Evolutionary conservation across 2,888 invertebrate genomes (phyloP), one percentile per base, ranked within the genome.

Genomic region (Amphipoea lucens): DNA sequence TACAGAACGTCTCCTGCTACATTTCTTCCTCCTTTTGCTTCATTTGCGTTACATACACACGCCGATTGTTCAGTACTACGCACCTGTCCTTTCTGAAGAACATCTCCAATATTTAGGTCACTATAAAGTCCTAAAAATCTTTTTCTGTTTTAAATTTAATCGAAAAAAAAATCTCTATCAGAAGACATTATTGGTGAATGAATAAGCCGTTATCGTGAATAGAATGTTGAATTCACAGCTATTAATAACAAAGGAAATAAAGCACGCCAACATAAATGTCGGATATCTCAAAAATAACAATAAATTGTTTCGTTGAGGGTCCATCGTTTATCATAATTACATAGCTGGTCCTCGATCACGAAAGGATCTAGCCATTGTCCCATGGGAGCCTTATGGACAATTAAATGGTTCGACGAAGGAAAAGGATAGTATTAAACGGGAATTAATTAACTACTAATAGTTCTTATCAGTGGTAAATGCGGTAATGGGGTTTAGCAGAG

Each of bases 321-420:
- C 48, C 48, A 40, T 75, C 70, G 51, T 81, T 71, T 71, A 82
- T 83, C 75, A 71, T 85, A 81, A 83, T 85, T 85, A 74, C 29
- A 36, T 42, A 85, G 20, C 67, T 67, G 67, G 57, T 67, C 70
- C 62, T 14, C 40, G 66, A 76, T 65, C 72, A 76, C 60, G 54
- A n/a, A 83, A 66, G 40, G 60, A 42, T 29, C 29, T 60, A 57
- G 48, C 40, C 14, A 54, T 29, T 14, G 6, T 62, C 76, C 23
- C 48, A 40, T 69, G 68, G 54, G 86, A 67, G 29, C 14, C 36
- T 51, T 71, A 60, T 14, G 11, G 70, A 36, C 70, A 74, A 66
- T 80, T 74, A 85, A 62, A 80, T n/a, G 42, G 42, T 14, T 40
- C 1, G 29, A 69, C 2, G 12, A 48, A 63, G 70, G 66, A 74